phyloP scores from a whole-genome alignment of 2,797 vertebrate species.

The Babyrousa celebensis region DNA sequence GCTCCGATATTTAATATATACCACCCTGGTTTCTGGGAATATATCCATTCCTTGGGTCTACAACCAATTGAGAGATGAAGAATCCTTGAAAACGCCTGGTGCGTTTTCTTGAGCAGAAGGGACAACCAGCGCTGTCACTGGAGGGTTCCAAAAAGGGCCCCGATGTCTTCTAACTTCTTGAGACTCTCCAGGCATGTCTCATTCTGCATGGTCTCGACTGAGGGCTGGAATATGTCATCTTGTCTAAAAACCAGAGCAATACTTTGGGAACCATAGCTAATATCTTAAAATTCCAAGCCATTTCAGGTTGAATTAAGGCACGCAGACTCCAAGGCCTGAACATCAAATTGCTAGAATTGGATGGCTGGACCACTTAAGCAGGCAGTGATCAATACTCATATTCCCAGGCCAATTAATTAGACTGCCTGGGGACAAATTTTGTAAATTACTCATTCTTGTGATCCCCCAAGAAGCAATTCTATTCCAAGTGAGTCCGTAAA shows the following conservation, averaged over 20 bases:
- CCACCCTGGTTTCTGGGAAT: background rate
- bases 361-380: background rate
- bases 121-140: background rate
- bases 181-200: background rate
- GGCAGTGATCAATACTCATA: rapidly evolving
- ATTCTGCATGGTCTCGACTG: background rate
- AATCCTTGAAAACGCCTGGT: background rate
- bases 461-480: background rate
- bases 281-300: slow-evolving; percentile 19
- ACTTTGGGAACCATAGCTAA: background rate
- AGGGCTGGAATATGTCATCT: background rate
- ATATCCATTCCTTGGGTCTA: background rate
- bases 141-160: background rate
- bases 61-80: background rate
- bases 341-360: background rate
- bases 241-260: background rate
- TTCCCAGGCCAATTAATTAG: background rate
- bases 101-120: background rate
- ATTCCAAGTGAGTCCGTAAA: background rate
- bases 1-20: rapidly evolving
- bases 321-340: background rate
- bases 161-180: rapidly evolving
- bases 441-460: background rate
- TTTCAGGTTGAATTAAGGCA: background rate
- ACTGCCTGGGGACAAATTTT: background rate